Evolutionary conservation across 2,113 vertebrate genomes (phyloP).

Genomic region (Limanda limanda): DNA sequence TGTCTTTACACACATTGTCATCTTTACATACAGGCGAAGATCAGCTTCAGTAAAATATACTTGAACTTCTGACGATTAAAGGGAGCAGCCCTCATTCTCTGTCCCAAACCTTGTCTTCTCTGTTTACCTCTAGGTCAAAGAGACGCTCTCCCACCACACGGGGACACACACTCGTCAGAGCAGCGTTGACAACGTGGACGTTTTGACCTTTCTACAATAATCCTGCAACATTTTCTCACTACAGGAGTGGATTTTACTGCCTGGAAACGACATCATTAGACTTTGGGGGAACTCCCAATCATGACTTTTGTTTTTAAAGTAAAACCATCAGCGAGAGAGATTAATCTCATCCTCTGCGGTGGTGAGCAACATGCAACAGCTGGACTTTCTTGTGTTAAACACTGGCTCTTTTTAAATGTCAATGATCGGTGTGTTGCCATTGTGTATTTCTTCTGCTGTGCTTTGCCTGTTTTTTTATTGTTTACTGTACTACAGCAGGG

Average conservation of each 20-base stretch:
- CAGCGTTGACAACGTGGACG: background rate
- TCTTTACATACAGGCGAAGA: no score
- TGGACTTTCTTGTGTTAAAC: background rate
- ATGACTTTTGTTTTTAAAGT: background rate
- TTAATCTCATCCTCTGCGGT: background rate
- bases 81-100: no score
- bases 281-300: background rate
- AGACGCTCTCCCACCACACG: slow-evolving; percentile 1
- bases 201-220: slow-evolving; percentile 9
- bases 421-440: slow-evolving; percentile 17
- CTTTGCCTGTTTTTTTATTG: slow-evolving; percentile 16
- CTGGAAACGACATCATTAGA: slow-evolving; percentile 7
- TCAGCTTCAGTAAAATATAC: no score
- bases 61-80: no score
- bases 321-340: background rate
- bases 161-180: slow-evolving; percentile 25
- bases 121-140: slow-evolving; percentile 34
- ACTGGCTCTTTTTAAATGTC: background rate
- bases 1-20: no score
- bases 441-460: background rate
- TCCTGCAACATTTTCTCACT: background rate
- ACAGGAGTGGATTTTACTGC: background rate
- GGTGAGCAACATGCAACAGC: background rate
- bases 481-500: background rate
- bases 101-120: background rate